A percentile compares a stretch with the other conserved stretches of the same genome.
These are phyloP conservation scores for Agrilus planipennis DNA, from an alignment of 1,140 invertebrate genomes.

Conservation along the genomic window DNA sequence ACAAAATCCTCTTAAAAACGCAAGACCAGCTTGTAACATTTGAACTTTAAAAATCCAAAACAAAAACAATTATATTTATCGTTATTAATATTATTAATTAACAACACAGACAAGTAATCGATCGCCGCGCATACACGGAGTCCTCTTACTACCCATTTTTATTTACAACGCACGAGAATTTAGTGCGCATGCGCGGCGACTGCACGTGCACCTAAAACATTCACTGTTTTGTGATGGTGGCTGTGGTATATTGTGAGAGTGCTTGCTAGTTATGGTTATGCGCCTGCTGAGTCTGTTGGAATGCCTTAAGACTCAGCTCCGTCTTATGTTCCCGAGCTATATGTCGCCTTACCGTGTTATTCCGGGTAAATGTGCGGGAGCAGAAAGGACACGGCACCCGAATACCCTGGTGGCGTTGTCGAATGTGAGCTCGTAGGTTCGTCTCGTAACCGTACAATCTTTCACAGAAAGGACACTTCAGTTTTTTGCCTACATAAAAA, in stretches of 20 bases:
- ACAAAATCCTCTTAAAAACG: conserved; percentile 12
- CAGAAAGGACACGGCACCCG: conserved; percentile 79
- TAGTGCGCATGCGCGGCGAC: conserved; percentile 5
- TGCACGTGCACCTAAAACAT: conserved; percentile 6
- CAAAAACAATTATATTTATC: conserved; percentile 7
- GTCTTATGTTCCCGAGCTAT: conserved; percentile 77
- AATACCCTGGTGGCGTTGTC: conserved; percentile 81
- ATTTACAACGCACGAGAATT: conserved; percentile 6
- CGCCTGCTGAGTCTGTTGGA: conserved; percentile 43
- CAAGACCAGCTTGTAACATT: conserved; percentile 22
- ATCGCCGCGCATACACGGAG: too few species aligned
- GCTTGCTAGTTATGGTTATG: conserved; percentile 18
- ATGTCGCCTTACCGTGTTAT: conserved; percentile 79
- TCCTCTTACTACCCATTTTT: too few species aligned
- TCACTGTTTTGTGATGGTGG: conserved; percentile 2
- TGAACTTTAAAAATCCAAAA: conserved; percentile 8
- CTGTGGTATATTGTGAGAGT: conserved; percentile 2
- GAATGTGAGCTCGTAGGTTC: conserved; percentile 78
- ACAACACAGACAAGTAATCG: conserved; percentile 8
- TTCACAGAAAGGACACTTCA: conserved; percentile 86
- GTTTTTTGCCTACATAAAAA: conserved; percentile 60
- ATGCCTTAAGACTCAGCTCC: conserved; percentile 55
- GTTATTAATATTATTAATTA: too few species aligned
- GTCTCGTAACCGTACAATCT: conserved; percentile 87
- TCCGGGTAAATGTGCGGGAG: conserved; percentile 79